Percentiles rank a stretch among this genome's conserved stretches.
Evolutionary conservation across 2,113 vertebrate genomes (phyloP).

Genomic region (Hyla sarda): DNA sequence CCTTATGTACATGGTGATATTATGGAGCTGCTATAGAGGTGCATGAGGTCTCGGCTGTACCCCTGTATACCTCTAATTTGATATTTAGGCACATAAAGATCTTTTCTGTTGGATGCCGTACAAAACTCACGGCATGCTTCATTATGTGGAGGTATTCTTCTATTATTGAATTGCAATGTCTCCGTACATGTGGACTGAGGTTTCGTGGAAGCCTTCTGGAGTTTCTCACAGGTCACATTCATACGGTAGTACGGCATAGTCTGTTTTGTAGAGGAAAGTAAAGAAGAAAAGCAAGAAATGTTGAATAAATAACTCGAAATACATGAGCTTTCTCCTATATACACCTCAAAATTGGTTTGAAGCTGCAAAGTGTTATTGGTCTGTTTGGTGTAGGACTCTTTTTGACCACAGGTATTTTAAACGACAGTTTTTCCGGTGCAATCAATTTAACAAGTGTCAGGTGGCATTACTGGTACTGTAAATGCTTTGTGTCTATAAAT

Average conservation of each 20-base stretch:
- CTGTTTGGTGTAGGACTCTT: not conserved
- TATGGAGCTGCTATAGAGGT: too few species aligned
- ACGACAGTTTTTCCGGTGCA: not conserved
- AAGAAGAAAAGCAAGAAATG: not conserved
- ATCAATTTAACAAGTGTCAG: constrained; percentile 39
- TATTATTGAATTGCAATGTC: too few species aligned
- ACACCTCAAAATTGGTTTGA: not conserved
- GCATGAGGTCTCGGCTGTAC: too few species aligned
- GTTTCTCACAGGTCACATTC: too few species aligned
- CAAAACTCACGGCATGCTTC: too few species aligned
- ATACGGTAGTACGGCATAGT: not conserved
- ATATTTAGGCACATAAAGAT: too few species aligned
- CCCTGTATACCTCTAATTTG: too few species aligned
- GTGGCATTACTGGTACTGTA: constrained; percentile 23
- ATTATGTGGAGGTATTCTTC: too few species aligned
- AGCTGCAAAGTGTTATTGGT: not conserved
- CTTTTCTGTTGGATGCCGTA: too few species aligned
- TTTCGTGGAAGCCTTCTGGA: too few species aligned
- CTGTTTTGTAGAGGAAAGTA: not conserved
- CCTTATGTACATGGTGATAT: too few species aligned
- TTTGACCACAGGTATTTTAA: constrained; percentile 17
- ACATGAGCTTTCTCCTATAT: not conserved
- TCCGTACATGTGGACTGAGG: too few species aligned
- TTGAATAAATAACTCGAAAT: not conserved
- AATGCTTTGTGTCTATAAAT: constrained; percentile 5